A percentile compares a stretch with the other conserved stretches of the same genome.
Conservation (phyloP, 2,113 vertebrate species). For the Brevimyrus niger region DNA sequence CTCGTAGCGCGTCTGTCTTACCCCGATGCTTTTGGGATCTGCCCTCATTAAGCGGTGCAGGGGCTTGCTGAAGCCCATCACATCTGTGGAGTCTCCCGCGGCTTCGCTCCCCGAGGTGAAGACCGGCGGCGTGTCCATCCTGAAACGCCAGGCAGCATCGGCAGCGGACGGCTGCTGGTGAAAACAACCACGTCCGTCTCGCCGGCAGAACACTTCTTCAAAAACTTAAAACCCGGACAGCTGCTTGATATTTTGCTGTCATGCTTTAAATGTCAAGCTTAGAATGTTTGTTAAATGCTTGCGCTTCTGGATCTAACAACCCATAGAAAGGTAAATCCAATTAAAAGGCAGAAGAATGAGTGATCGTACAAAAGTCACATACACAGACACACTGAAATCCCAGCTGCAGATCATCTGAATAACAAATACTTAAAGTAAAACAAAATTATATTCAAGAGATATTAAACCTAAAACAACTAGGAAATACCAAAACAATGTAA, state of each 20-base stretch:
- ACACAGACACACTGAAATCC: not conserved
- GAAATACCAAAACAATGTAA: not conserved
- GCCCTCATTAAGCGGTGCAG: conserved; percentile 58
- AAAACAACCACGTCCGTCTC: not conserved
- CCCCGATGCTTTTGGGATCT: conserved; percentile 55
- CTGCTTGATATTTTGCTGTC: not conserved
- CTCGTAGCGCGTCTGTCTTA: conserved; percentile 26
- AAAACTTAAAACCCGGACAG: not conserved
- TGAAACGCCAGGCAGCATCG: not conserved
- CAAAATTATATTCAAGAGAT: not conserved
- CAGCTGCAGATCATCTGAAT: not conserved
- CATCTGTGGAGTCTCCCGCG: conserved; percentile 7
- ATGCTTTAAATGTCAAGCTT: not conserved
- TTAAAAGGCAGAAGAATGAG: not conserved
- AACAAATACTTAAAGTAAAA: not conserved
- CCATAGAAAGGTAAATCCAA: not conserved
- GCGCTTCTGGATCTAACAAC: not conserved
- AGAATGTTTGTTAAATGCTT: not conserved
- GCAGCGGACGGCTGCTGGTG: not conserved
- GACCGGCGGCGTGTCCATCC: not conserved
- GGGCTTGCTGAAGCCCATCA: conserved; percentile 53
- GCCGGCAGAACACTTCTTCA: not conserved
- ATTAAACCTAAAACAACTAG: not conserved
- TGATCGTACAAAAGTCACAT: not conserved
- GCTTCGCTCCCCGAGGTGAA: not conserved